Evolutionary conservation across 2,113 vertebrate genomes (phyloP), one percentile per base, ranked within the genome.

Genomic region (Protomyctophum bolini): DNA sequence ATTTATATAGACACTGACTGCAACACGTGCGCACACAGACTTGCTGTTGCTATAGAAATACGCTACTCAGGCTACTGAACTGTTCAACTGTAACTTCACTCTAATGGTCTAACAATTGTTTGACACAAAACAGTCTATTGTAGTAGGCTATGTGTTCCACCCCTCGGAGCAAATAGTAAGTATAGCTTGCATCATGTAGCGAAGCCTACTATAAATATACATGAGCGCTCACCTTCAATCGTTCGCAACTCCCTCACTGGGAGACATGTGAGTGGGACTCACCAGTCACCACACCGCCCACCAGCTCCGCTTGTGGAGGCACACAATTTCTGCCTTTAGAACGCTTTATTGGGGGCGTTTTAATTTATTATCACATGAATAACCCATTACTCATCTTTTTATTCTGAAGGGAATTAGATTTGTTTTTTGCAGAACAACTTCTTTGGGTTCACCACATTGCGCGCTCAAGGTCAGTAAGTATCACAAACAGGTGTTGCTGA

Each of bases 401-500:
- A 47, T 64, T 57, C 15, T 11, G 7, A 28, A 45, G 66, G 14
- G 11, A 63, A 10, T 47, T 68, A 4, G 63, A 28, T 51, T 15
- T 7, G 14, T 69, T 67, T 54, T 61, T 14, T 6, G 72, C 33
- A 41, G 4, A 56, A 67, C 70, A 60, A 50, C 70, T 73, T 73
- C 75, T 66, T 65, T 48, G 9, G 62, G 28, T 69, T 64, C 10
- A 6, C 75, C 21, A 64, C 58, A 70, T 66, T 56, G 76, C 77
- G 72, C 67, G 46, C 82, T 93, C 92, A 94, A 96, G 95, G 95
- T 96, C 92, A 95, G 95, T 96, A 86, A 41, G 21, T 21, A 21
- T 81, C 55, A 58, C 70, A 1, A 57, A 80, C 91, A 92, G 90
- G 80, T 87, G 73, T 68, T 66, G 77, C 66, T 46, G 72, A 83